Percentiles rank a stretch among this genome's conserved stretches.
Evolutionary conservation across 2,113 vertebrate genomes (phyloP).

Genomic region (Megaceryle torquata): DNA sequence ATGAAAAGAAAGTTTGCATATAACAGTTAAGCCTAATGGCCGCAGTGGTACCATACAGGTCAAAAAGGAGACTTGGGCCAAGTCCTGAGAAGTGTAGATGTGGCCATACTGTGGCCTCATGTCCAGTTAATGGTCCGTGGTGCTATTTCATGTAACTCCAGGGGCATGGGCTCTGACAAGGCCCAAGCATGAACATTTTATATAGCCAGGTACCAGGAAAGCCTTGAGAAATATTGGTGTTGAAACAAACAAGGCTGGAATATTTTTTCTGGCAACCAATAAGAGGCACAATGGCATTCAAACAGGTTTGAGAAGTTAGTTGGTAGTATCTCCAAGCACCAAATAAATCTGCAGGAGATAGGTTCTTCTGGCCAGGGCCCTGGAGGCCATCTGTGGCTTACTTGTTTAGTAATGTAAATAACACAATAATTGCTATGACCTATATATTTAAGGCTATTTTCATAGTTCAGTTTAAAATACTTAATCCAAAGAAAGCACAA

Average conservation of each 20-base stretch:
- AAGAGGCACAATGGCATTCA: neutral
- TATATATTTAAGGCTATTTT: conserved; percentile 56
- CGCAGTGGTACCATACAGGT: neutral
- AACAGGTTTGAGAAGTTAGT: neutral
- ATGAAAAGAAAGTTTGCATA: neutral
- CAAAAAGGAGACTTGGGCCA: neutral
- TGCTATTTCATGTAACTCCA: neutral
- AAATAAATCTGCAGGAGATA: conserved; percentile 58
- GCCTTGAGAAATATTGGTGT: conserved; percentile 23
- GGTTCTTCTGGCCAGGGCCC: conserved; percentile 44
- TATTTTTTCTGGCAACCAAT: conserved; percentile 59
- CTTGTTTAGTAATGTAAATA: conserved; percentile 66
- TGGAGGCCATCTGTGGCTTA: conserved; percentile 1
- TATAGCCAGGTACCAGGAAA: conserved; percentile 1
- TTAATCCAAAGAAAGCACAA: conserved; percentile 67
- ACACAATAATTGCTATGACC: conserved; percentile 59
- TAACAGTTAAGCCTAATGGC: neutral
- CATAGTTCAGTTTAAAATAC: conserved; percentile 40
- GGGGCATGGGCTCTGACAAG: neutral
- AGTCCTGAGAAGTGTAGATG: neutral
- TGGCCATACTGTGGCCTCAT: neutral
- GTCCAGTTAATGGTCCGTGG: neutral
- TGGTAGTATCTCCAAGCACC: conserved; percentile 55
- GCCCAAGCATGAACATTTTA: neutral
- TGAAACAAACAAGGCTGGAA: conserved; percentile 30